Base-by-base conservation (phyloP, 2,888 invertebrate genomes). In the Parascotia fuliginaria region DNA sequence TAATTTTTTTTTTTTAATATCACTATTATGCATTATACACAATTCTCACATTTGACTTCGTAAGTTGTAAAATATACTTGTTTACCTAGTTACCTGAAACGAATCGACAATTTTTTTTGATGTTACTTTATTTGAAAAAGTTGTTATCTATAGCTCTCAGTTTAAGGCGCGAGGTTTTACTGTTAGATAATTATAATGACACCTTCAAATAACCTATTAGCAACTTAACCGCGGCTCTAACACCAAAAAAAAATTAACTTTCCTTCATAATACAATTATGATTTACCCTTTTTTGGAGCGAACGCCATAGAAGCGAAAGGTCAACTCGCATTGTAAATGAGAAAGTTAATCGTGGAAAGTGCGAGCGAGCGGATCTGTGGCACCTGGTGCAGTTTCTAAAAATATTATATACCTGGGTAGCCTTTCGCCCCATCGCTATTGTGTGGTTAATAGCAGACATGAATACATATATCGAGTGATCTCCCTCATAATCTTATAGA, bases 301-400 rank as follows among this genome's bases (percentile, higher is more conserved):
- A 80, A 70, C 74, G 79, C 75, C 65, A 79, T 83, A 85, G 87
- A 89, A 89, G 87, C 79, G 87, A 85, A 86, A 89, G 89, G 90
- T 89, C 87, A 88, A 79, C 75, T 83, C 79, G 80, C 81, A 86
- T 88, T 87, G 86, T 85, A 81, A 87, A 87, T 83, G 87, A 88
- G 91, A 91, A 91, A 90, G 91, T 91, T 89, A 85, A 89, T 89
- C 85, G 85, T 85, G 88, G 89, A 91, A 90, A 91, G 91, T 89
- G 83, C 76, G 83, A 78, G 80, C 81, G 79, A 78, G 73, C 79
- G 81, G 81, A 83, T 84, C 82, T 79, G 79, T 69, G 75, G 81
- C 81, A 79, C 79, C 82, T 69, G 77, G 76, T 80, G 77, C 78
- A 74, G 76, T 85, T 85, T 85, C 82, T 81, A 85, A 83, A 76